Evolutionary conservation across 1,140 invertebrate genomes (phyloP).

Genomic region (Meloidogyne floridensis): DNA sequence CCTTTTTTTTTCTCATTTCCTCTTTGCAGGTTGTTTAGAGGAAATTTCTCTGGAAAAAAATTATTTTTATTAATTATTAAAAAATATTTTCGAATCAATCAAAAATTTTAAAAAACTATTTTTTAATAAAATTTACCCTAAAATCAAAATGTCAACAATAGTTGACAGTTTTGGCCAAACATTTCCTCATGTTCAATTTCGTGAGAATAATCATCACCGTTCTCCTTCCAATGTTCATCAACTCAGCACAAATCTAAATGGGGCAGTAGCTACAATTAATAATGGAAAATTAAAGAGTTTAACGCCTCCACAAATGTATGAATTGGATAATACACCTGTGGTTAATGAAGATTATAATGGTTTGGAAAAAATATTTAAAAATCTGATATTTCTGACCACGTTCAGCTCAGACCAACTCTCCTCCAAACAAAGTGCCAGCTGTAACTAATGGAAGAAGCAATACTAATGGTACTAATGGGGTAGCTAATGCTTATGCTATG

Average conservation of each 20-base stretch:
- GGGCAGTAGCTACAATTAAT: background rate
- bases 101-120: too few species aligned
- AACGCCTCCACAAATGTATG: slow-evolving; percentile 30
- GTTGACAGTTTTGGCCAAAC: slow-evolving; percentile 31
- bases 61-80: too few species aligned
- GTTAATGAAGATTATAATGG: slow-evolving; percentile 18
- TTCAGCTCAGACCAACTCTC: background rate
- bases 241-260: background rate
- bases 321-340: slow-evolving; percentile 7
- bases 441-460: slow-evolving; percentile 13
- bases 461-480: background rate
- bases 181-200: slow-evolving; percentile 15
- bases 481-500: background rate
- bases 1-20: background rate
- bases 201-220: slow-evolving; percentile 13
- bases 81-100: too few species aligned
- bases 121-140: too few species aligned
- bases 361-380: background rate
- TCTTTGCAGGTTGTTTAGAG: background rate
- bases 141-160: slow-evolving; percentile 7
- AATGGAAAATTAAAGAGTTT: slow-evolving; percentile 25
- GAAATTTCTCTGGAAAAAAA: too few species aligned
- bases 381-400: background rate
- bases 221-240: slow-evolving; percentile 2
- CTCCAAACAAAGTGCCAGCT: slow-evolving; percentile 3